A percentile compares a stretch with the other conserved stretches of the same genome.
Evolutionary conservation across 2,797 vertebrate genomes (phyloP).

Genomic region (Hemitrygon akajei): DNA sequence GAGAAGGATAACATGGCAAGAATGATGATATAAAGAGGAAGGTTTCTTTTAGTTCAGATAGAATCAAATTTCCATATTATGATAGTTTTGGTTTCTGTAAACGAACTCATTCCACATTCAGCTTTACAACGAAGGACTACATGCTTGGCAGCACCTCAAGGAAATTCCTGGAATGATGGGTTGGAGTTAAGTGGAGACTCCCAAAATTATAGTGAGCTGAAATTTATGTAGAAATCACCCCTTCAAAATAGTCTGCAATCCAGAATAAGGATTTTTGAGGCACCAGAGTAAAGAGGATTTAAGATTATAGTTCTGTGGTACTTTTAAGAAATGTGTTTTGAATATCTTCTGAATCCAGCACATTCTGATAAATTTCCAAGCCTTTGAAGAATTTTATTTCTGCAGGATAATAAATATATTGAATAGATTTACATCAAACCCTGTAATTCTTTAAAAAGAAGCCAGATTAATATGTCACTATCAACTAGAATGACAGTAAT

Average conservation of each 20-base stretch:
- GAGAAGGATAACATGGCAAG: neutral
- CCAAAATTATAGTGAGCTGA: neutral
- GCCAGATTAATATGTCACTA: neutral
- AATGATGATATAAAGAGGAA: neutral
- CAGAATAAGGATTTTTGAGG: neutral
- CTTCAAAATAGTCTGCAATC: neutral
- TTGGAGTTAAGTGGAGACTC: neutral
- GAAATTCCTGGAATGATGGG: neutral
- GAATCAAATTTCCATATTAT: neutral
- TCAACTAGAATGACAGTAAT: slow-evolving; percentile 25
- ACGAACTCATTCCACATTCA: neutral
- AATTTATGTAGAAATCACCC: neutral
- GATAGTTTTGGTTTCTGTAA: neutral
- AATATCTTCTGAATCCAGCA: neutral
- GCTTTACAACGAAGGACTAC: neutral
- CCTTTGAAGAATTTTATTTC: slow-evolving; percentile 22
- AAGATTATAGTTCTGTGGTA: neutral
- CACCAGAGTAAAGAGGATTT: neutral
- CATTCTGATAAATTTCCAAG: neutral
- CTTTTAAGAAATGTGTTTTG: too few species aligned
- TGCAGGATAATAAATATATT: neutral
- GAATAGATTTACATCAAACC: slow-evolving; percentile 13
- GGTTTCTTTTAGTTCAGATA: neutral
- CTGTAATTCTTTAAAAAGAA: neutral
- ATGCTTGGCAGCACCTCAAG: neutral